Evolutionary conservation across 1,140 invertebrate genomes (phyloP), one percentile per base, ranked within the genome.

Genomic region (Drosophila rufa): DNA sequence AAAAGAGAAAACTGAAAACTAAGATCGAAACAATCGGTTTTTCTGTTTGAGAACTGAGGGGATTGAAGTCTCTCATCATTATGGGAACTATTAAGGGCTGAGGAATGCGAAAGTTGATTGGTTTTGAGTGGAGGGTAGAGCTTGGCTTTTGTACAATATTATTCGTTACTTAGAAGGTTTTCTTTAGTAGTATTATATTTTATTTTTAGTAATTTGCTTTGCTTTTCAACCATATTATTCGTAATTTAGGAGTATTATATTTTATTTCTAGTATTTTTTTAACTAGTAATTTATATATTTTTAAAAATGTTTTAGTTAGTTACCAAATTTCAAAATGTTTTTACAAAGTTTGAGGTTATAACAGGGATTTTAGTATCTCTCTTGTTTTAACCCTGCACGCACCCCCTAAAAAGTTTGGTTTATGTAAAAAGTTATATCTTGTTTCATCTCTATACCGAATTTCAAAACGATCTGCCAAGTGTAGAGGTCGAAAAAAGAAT

Each of bases 1-100:
- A 89, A 89, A 70, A 83, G 61, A 66, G 27, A 48, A 67, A 59
- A 51, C 27, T 53, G 4, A 36, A 36, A 36, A 2, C 19, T 25
- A 22, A 56, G 4, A 46, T 30, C 14, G 9, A 22, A 9, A 61
- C 48, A 55, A 68, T 77, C 9, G 12, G 9, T 30, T 36, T 46
- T 43, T 19, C 7, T 48, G 27, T 19, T n/a, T 47, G 22, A 25
- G 22, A 25, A 25, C 22, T 11, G 12, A 15, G 15, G 9, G 4
- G 0, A 15, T 27, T 15, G 7, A 27, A 36, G 15, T 38, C 45
- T 42, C 43, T n/a, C 36, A 55, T 8, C 36, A 40, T 56, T 56
- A 56, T 3, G 14, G 53, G 51, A 40, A 61, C 43, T 17, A 66
- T 46, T 47, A 48, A n/a, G 17, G 25, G 25, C 9, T 61, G 17